phyloP scores from a whole-genome alignment of 2,888 invertebrate species.

The Lasioglossum figueresi region DNA sequence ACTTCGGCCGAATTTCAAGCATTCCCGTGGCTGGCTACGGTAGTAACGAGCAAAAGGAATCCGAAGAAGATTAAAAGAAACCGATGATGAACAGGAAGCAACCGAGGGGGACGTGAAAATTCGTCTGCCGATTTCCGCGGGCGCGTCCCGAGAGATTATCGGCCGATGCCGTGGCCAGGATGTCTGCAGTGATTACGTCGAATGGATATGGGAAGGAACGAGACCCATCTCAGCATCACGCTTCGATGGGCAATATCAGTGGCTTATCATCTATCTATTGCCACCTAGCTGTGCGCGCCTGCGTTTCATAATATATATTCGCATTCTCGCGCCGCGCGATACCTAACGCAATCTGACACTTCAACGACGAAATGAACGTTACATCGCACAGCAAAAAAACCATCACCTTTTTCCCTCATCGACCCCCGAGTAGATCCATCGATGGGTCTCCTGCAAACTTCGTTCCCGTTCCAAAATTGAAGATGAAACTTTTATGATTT shows the following conservation, averaged over 20 bases:
- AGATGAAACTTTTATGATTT: neutral
- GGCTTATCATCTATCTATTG: slow-evolving; percentile 77
- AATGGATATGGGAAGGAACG: slow-evolving; percentile 76
- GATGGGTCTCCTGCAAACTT: neutral
- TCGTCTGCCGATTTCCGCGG: slow-evolving; percentile 64
- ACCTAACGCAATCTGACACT: slow-evolving; percentile 38
- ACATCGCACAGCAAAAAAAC: neutral
- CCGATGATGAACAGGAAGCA: slow-evolving; percentile 22
- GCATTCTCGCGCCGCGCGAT: slow-evolving; percentile 32
- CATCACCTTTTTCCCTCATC: neutral
- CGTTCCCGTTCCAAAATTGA: neutral
- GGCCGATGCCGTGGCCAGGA: slow-evolving; percentile 56
- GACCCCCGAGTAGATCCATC: neutral
- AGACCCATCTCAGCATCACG: slow-evolving; percentile 79
- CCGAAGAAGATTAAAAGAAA: slow-evolving; percentile 55
- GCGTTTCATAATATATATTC: slow-evolving; percentile 68
- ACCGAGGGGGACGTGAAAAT: slow-evolving; percentile 58
- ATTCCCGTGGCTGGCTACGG: neutral
- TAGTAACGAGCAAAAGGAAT: slow-evolving; percentile 41
- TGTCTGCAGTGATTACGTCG: slow-evolving; percentile 74
- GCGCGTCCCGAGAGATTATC: slow-evolving; percentile 65
- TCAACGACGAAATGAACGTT: neutral
- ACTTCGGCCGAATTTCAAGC: slow-evolving; percentile 22
- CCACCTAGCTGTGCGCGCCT: slow-evolving; percentile 39
- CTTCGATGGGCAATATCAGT: slow-evolving; percentile 79